Evolutionary conservation across 2,888 invertebrate genomes (phyloP), one percentile per base, ranked within the genome.

Genomic region (Ectemnius cavifrons): DNA sequence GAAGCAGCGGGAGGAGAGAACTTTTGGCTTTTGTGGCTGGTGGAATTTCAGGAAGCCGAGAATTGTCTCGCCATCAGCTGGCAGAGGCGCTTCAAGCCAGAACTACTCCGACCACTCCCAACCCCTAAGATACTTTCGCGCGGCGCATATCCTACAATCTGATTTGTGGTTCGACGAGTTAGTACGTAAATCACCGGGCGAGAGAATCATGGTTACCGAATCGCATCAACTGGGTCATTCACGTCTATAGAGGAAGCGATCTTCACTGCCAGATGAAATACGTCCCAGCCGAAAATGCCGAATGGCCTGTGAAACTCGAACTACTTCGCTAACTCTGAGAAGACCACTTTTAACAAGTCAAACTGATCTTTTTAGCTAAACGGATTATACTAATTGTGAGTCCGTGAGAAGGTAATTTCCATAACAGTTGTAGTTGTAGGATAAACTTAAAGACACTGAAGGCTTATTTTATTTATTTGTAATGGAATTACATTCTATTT

Each of bases 1-100:
- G 37, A 37, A 37, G 37, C 6, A 11, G 11, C 37, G 37, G 37
- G 0, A 28, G 67, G 45, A 37, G 64, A 52, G 62, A 79, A 80
- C 82, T 83, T 80, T 75, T 47, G 65, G 61, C 76, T 76, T 61
- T 62, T 60, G 69, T 16, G 61, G 64, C 49, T n/a, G 56, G 68
- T 47, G 70, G 58, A 77, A 65, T 77, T 65, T 62, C 47, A 65
- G 67, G 67, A 64, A 79, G 49, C 70, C 67, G 46, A 28, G 77
- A 73, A 71, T 75, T 64, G 79, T 78, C 74, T 69, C 66, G 65
- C 71, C 77, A 63, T 70, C 76, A 52, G 6, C 59, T 58, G 63
- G 59, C 82, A 77, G 46, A 67, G 75, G 69, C 61, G 62, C 23
- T 23, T 23, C 23, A 0, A 23, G 23, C 23, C 23, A 23, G 20